Percentiles rank a stretch among this genome's conserved stretches.
These are phyloP conservation scores for Azorinus chamasolen DNA, from an alignment of 2,888 invertebrate species.

Conservation along the genomic window DNA sequence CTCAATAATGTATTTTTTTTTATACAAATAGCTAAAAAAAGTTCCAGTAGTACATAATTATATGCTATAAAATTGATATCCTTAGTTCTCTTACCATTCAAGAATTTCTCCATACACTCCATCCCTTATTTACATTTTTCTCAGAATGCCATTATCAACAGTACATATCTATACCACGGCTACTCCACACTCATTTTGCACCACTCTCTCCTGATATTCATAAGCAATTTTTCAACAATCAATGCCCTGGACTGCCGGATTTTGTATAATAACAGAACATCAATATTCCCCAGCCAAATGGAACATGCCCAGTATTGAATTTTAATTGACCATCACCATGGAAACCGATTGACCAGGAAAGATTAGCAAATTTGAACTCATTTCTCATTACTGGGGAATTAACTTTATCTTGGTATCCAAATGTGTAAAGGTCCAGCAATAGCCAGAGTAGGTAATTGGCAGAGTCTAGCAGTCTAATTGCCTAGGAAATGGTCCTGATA, in stretches of 20 bases:
- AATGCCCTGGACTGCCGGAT: constrained; percentile 46
- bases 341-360: constrained; percentile 64
- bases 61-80: too few species aligned
- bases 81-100: not conserved
- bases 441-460: not conserved
- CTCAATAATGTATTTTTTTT: too few species aligned
- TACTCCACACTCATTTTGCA: not conserved
- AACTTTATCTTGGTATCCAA: constrained; percentile 42
- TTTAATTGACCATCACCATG: constrained; percentile 69
- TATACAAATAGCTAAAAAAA: too few species aligned
- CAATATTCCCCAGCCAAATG: constrained; percentile 49
- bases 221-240: constrained; percentile 50
- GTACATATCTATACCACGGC: not conserved
- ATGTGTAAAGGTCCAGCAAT: constrained; percentile 4
- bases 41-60: too few species aligned
- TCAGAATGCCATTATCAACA: too few species aligned
- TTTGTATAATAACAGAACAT: constrained; percentile 40
- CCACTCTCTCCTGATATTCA: constrained; percentile 8
- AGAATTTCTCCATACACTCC: not conserved
- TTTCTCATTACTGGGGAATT: constrained; percentile 57
- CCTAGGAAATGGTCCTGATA: too few species aligned
- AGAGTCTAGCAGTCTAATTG: too few species aligned
- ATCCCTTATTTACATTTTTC: not conserved
- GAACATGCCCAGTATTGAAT: constrained; percentile 66
- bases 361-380: constrained; percentile 63